These are phyloP conservation scores for Globodera rostochiensis DNA, from an alignment of 1,140 invertebrate species.

Conservation along the genomic window DNA sequence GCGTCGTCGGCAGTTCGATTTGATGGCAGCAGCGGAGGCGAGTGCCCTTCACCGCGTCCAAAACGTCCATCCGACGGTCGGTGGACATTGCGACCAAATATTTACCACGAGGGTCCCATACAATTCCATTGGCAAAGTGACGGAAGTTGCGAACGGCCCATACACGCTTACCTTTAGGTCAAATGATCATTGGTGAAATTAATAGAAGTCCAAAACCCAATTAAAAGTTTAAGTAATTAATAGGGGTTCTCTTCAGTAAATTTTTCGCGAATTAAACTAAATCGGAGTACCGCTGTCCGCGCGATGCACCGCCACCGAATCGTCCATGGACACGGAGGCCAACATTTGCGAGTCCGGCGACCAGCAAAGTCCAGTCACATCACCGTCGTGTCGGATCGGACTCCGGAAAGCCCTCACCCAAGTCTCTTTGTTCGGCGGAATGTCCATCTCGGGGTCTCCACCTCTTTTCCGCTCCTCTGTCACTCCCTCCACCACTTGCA, in stretches of 20 bases:
- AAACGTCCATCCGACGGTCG: constrained; percentile 48
- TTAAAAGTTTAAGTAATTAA: neutral
- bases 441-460: constrained; percentile 29
- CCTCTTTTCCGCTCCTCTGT: constrained; percentile 2
- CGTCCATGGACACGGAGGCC: constrained; percentile 45
- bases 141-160: constrained; percentile 47
- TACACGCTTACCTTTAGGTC: constrained; percentile 32
- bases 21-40: constrained; percentile 32
- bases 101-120: constrained; percentile 54
- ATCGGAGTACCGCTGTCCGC: constrained; percentile 42
- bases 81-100: constrained; percentile 55
- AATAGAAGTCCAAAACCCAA: too few species aligned
- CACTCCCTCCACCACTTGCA: constrained; percentile 16
- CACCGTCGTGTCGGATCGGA: constrained; percentile 50
- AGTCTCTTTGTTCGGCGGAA: constrained; percentile 55
- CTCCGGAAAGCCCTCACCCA: constrained; percentile 40
- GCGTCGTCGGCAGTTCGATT: constrained; percentile 41
- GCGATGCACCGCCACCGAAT: constrained; percentile 38
- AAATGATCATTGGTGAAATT: neutral
- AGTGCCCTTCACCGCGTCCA: constrained; percentile 50
- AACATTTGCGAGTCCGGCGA: constrained; percentile 36
- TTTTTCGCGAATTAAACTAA: constrained; percentile 1
- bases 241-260: neutral
- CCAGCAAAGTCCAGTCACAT: constrained; percentile 41
- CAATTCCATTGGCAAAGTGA: constrained; percentile 42